phyloP scores from a whole-genome alignment of 37 sponge, comb jelly and placozoan genomes.

The Lycopodina hypogea region DNA sequence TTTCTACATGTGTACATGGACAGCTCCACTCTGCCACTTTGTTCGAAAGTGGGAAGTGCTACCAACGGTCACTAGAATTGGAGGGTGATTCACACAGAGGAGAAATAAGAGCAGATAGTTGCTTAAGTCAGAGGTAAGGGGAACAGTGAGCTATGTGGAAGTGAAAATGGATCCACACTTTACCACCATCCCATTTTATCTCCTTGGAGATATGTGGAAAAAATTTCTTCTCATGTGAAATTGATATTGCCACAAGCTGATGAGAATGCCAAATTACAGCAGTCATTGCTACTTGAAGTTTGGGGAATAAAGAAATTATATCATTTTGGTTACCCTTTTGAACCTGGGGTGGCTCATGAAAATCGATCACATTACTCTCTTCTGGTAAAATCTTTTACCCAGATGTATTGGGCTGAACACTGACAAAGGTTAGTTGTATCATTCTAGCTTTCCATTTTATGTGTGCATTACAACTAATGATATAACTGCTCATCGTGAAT shows the following conservation, averaged over 20 bases:
- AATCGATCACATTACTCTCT: neutral
- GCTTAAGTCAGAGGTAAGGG: constrained; percentile 5
- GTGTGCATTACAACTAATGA: no score
- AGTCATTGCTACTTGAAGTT: neutral
- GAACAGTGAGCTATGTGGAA: neutral
- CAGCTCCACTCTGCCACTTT: no score
- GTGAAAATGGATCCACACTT: constrained; percentile 12
- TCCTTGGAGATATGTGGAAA: neutral
- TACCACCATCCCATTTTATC: neutral
- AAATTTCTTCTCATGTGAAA: neutral
- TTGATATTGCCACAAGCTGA: neutral
- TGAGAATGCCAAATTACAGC: neutral
- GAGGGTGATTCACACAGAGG: neutral
- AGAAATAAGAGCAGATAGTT: neutral
- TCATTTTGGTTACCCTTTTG: neutral
- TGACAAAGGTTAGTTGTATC: neutral
- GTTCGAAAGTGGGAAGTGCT: no score
- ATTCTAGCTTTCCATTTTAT: no score
- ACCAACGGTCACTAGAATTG: no score
- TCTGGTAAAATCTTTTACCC: constrained; percentile 22
- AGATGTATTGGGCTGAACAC: neutral
- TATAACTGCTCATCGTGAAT: no score
- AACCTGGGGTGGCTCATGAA: no score
- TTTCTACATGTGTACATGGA: no score
- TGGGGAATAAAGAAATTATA: constrained; percentile 9